These are phyloP conservation scores for Coptodon bakossiorum DNA, from an alignment of 2,113 vertebrate species.

Conservation along the genomic window DNA sequence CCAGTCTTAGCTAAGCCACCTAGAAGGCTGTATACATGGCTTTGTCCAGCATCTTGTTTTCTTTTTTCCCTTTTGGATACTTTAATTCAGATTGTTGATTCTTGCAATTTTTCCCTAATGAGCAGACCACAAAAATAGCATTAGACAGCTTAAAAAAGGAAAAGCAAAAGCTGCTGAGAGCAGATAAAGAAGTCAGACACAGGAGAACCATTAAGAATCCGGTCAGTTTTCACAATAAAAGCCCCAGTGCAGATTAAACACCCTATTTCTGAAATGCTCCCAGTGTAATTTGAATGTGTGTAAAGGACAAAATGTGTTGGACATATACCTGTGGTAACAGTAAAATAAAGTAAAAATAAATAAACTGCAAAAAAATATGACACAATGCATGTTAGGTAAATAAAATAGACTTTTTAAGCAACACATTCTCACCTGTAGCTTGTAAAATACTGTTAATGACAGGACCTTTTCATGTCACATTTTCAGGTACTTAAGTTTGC, in stretches of 20 bases:
- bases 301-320: not conserved
- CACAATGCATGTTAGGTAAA: too few species aligned
- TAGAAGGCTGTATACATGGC: not conserved
- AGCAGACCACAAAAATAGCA: not conserved
- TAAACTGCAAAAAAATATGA: not conserved
- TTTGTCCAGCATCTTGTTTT: not conserved
- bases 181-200: not conserved
- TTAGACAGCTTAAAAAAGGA: not conserved
- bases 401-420: not conserved
- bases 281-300: not conserved
- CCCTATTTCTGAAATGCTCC: not conserved
- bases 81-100: not conserved
- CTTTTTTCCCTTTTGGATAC: not conserved
- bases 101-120: not conserved
- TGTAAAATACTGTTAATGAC: not conserved
- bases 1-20: not conserved
- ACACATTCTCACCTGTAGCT: not conserved
- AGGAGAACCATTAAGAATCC: not conserved
- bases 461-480: not conserved
- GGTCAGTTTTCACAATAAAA: not conserved
- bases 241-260: not conserved
- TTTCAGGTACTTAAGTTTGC: not conserved
- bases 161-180: not conserved
- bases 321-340: not conserved
- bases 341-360: not conserved